A percentile compares a stretch with the other conserved stretches of the same genome.
These are phyloP conservation scores for Gobiocypris rarus DNA, from an alignment of 2,113 vertebrate genomes.

Conservation along the genomic window DNA sequence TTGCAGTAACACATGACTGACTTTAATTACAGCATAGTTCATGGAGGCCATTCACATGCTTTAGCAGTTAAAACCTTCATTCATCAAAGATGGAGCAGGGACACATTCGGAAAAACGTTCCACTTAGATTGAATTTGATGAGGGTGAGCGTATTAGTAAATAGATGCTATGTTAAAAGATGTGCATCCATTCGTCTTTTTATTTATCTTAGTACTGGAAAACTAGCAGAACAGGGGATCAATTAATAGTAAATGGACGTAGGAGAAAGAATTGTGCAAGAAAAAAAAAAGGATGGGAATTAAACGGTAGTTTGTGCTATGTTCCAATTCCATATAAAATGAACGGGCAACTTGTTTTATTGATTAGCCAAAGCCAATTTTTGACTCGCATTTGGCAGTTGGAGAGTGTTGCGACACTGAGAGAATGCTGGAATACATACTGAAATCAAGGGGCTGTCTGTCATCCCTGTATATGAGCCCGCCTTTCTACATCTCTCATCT, in stretches of 20 bases:
- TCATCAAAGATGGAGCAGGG: conserved; percentile 13
- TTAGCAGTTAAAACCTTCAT: conserved; percentile 1
- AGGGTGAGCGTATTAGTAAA: background rate
- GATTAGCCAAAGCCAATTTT: background rate
- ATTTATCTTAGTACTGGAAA: background rate
- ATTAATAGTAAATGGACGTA: background rate
- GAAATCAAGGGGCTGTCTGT: background rate
- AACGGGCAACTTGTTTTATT: background rate
- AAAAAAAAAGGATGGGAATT: background rate
- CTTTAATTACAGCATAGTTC: conserved; percentile 8
- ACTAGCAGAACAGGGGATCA: background rate
- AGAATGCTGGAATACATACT: background rate
- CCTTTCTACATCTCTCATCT: background rate
- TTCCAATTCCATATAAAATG: background rate
- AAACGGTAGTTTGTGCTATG: background rate
- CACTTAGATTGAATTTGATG: conserved; percentile 1
- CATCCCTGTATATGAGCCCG: background rate
- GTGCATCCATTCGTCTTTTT: background rate
- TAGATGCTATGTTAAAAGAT: background rate
- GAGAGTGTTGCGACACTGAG: background rate
- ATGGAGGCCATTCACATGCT: background rate
- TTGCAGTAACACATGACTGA: conserved; percentile 6
- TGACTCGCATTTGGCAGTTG: background rate
- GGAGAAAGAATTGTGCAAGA: background rate
- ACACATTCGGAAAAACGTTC: conserved; percentile 3